Evolutionary conservation across 2,797 vertebrate species (phyloP), one percentile per base, ranked within the genome.

Genomic region (Lutjanus argentimaculatus): DNA sequence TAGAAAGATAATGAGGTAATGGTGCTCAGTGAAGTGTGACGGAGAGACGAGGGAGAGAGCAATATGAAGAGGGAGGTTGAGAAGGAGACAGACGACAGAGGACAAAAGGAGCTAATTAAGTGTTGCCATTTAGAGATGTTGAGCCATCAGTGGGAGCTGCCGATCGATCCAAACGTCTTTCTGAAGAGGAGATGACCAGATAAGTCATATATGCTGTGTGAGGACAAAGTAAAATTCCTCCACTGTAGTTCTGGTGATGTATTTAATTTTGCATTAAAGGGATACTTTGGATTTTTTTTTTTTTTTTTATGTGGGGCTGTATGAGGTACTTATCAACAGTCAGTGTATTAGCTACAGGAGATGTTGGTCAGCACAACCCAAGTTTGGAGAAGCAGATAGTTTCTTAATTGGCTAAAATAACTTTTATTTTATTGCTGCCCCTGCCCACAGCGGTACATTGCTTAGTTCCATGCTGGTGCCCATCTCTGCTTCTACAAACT

Each of bases 71-170:
- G 83, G 79, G 72, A 80, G 85, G 71, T 8, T 67, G 82, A 75
- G 83, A 83, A 80, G 68, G 80, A 85, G 82, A 84, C 69, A 71
- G 76, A 64, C n/a, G 73, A 80, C 53, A 52, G 89, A 88, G 86
- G 89, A 93, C 88, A 93, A 87, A 87, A 83, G 84, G 30, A 84
- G 82, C 80, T 93, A 90, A 91, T 91, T 91, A 90, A 92, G 88
- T 82, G 80, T 83, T 84, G 80, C 88, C 88, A 68, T 86, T 91
- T 88, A 66, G 85, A 80, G 85, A 85, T 64, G 91, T 79, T 46
- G 82, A 73, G 77, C 49, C 77, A 42, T 88, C 82, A 63, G 74
- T 15, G 52, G 71, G 62, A 75, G 67, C 77, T 57, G 67, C 77
- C 55, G 80, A 85, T 91, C 79, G 52, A 92, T 91, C 65, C 57